phyloP scores from a whole-genome alignment of 2,888 invertebrate genomes.

The Adineta ricciae region DNA sequence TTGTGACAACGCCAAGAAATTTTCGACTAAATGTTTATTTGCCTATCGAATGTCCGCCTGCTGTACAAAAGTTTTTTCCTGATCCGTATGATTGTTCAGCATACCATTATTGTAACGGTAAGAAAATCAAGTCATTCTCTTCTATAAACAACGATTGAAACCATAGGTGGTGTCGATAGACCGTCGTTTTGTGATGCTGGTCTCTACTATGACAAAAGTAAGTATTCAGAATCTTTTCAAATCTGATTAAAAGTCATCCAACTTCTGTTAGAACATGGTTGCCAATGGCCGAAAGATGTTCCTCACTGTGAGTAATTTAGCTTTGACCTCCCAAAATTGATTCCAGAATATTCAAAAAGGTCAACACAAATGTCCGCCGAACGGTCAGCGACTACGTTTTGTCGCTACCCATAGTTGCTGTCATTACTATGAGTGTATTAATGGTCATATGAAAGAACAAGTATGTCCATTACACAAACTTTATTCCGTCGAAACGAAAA shows the following conservation, averaged over 20 bases:
- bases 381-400: conserved; percentile 32
- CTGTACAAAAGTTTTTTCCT: conserved; percentile 18
- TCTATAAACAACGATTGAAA: too few relatives aligned
- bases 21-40: not conserved
- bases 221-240: not conserved
- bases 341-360: not conserved
- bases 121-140: not conserved
- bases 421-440: conserved; percentile 33
- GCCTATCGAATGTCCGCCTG: conserved; percentile 29
- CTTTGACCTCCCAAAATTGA: not conserved
- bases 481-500: conserved; percentile 28
- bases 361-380: conserved; percentile 29
- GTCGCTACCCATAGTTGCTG: conserved; percentile 31
- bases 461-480: conserved; percentile 32
- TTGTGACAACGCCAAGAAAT: not conserved
- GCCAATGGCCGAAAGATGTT: conserved; percentile 14
- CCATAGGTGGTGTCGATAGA: conserved; percentile 27
- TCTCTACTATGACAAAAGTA: conserved; percentile 29
- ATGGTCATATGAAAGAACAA: conserved; percentile 30
- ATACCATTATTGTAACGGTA: conserved; percentile 33
- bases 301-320: not conserved
- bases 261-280: not conserved
- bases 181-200: conserved; percentile 31
- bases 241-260: not conserved
- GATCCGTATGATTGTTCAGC: conserved; percentile 34